Conservation (phyloP, 2,888 invertebrate species). For the Julus scandinavius region DNA sequence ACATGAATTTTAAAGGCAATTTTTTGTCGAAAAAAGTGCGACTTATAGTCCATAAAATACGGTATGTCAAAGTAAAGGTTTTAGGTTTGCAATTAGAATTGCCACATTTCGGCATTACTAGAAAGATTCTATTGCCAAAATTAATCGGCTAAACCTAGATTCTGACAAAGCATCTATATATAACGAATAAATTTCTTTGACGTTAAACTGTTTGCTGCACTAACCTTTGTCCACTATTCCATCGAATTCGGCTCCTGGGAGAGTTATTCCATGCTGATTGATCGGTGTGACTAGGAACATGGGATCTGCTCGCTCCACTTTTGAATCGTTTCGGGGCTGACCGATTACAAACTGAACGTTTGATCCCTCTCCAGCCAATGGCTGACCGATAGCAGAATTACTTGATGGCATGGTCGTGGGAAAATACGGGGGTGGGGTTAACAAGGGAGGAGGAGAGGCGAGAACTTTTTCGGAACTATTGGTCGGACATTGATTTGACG, state of each 20-base stretch:
- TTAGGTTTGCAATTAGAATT: too few species aligned
- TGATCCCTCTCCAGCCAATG: background rate
- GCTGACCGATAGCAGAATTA: background rate
- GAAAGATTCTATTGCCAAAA: too few species aligned
- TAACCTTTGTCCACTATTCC: slow-evolving; percentile 63
- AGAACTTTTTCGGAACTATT: background rate
- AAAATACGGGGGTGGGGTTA: background rate
- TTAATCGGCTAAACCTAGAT: too few species aligned
- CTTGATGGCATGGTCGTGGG: background rate
- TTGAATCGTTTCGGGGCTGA: slow-evolving; percentile 59
- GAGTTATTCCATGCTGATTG: slow-evolving; percentile 62
- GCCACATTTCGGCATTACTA: too few species aligned
- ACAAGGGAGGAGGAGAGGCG: background rate
- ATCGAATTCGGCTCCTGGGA: slow-evolving; percentile 62
- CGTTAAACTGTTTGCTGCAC: too few species aligned
- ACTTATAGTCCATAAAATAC: too few species aligned
- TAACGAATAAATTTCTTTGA: background rate
- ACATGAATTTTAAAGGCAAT: too few species aligned
- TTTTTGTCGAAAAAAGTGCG: too few species aligned
- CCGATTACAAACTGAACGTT: slow-evolving; percentile 47
- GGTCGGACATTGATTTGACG: background rate
- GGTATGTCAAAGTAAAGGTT: too few species aligned
- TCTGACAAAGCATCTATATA: too few species aligned
- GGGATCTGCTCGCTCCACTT: slow-evolving; percentile 42
- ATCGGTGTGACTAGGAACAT: slow-evolving; percentile 65